Evolutionary conservation across 1,140 invertebrate genomes (phyloP).

Genomic region (Pectinophora gossypiella): DNA sequence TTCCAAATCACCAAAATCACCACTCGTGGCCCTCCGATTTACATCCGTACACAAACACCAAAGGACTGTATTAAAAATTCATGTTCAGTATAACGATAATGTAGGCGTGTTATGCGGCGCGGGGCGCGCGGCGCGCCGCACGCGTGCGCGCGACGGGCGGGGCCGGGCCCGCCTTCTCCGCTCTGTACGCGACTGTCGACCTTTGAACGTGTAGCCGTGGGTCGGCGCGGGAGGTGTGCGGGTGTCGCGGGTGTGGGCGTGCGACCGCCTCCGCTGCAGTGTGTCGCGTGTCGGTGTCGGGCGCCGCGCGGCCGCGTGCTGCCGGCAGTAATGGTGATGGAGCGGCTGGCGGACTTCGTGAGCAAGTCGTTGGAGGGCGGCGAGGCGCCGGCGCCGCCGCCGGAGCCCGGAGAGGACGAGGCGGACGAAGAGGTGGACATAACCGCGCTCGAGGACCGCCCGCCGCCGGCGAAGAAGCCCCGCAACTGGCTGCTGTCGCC

Average conservation of each 20-base stretch:
- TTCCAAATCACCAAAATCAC: not conserved
- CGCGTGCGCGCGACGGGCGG: slow-evolving; percentile 66
- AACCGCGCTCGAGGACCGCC: slow-evolving; percentile 54
- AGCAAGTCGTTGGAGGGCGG: slow-evolving; percentile 68
- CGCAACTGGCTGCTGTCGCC: slow-evolving; percentile 65
- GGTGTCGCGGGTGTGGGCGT: slow-evolving; percentile 37
- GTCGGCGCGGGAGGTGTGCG: not conserved
- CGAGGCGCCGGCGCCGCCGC: slow-evolving; percentile 58
- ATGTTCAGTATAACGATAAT: slow-evolving; percentile 67
- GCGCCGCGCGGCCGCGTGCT: slow-evolving; percentile 50
- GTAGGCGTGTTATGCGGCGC: slow-evolving; percentile 63
- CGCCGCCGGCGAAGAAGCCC: slow-evolving; percentile 53
- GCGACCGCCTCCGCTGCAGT: slow-evolving; percentile 36
- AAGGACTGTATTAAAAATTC: slow-evolving; percentile 53
- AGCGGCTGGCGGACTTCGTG: slow-evolving; percentile 71
- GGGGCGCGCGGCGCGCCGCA: slow-evolving; percentile 31
- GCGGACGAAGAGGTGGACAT: slow-evolving; percentile 63
- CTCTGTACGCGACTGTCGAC: not conserved
- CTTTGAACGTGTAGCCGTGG: not conserved
- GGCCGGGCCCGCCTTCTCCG: slow-evolving; percentile 37
- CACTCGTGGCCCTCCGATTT: not conserved
- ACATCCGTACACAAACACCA: slow-evolving; percentile 3
- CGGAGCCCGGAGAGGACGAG: slow-evolving; percentile 50
- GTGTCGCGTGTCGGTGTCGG: slow-evolving; percentile 44
- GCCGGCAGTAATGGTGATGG: slow-evolving; percentile 71